phyloP scores from a whole-genome alignment of 2,797 vertebrate species.

The Bradypodion ventrale region DNA sequence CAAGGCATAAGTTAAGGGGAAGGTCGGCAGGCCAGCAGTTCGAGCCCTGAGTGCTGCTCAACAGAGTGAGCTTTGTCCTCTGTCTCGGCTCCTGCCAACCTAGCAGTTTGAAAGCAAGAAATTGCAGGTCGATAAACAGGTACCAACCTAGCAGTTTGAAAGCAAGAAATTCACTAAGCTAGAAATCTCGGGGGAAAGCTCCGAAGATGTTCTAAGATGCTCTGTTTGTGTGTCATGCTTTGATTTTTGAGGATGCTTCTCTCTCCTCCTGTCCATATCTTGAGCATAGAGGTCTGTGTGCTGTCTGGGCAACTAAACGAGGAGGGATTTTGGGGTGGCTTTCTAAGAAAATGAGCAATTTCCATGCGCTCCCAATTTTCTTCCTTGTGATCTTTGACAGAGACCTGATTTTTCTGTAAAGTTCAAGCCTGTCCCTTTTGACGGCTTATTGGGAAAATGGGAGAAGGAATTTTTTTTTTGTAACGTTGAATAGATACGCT shows the following conservation, averaged over 20 bases:
- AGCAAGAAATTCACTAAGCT: too few species aligned
- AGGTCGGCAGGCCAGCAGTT: too few species aligned
- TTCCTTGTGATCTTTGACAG: neutral
- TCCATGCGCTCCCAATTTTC: neutral
- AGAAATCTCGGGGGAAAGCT: neutral
- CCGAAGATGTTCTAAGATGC: neutral
- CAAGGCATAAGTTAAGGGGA: neutral
- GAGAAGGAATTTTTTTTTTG: neutral
- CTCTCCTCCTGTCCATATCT: neutral
- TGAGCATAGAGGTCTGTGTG: neutral
- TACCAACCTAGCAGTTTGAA: too few species aligned
- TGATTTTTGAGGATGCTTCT: neutral
- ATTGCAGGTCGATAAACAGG: too few species aligned
- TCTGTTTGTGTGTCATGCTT: neutral
- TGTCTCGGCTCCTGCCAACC: too few species aligned
- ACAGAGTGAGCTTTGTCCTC: too few species aligned
- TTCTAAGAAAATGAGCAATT: neutral
- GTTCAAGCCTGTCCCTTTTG: neutral
- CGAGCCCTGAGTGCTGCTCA: too few species aligned
- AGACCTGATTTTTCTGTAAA: neutral
- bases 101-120: too few species aligned
- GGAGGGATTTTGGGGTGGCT: neutral
- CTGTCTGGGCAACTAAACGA: too few species aligned
- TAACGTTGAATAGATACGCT: too few species aligned
- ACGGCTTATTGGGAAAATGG: neutral